These are phyloP conservation scores for Popillia japonica DNA, from an alignment of 1,140 invertebrate species.

Conservation along the genomic window DNA sequence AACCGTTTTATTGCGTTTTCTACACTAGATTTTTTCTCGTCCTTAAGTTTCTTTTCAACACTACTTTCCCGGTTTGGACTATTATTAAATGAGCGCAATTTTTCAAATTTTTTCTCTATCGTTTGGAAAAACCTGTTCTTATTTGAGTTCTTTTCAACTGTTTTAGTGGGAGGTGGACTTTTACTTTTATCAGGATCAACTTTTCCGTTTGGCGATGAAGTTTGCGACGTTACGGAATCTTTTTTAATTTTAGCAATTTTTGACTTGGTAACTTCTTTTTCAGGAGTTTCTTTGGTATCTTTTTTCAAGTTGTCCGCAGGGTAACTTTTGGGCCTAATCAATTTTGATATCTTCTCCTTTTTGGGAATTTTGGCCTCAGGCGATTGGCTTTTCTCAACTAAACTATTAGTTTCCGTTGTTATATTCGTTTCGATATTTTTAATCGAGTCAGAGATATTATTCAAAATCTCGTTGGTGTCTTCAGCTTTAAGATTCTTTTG, in stretches of 20 bases:
- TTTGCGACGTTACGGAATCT: not conserved
- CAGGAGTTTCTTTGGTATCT: conserved; percentile 57
- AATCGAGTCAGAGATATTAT: conserved; percentile 54
- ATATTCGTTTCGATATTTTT: conserved; percentile 52
- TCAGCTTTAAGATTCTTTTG: conserved; percentile 24
- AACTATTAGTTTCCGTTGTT: not conserved
- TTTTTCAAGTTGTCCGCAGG: conserved; percentile 60
- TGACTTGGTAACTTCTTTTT: conserved; percentile 59
- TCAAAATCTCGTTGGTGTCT: conserved; percentile 47
- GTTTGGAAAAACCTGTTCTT: conserved; percentile 69
- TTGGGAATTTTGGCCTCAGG: conserved; percentile 48
- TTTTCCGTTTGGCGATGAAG: not conserved
- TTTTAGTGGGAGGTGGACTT: conserved; percentile 60
- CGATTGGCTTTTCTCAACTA: conserved; percentile 28
- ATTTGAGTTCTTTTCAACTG: conserved; percentile 57
- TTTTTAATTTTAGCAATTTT: conserved; percentile 62
- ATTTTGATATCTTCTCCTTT: conserved; percentile 64
- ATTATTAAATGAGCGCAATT: conserved; percentile 63
- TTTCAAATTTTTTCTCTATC: conserved; percentile 74
- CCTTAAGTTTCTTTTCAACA: conserved; percentile 58
- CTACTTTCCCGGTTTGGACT: conserved; percentile 51
- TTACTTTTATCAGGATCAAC: conserved; percentile 57
- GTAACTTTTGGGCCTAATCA: conserved; percentile 67
- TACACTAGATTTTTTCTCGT: conserved; percentile 59
- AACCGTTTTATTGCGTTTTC: conserved; percentile 65